Conservation (phyloP, 2,113 vertebrate species). For the Cettia cetti region DNA sequence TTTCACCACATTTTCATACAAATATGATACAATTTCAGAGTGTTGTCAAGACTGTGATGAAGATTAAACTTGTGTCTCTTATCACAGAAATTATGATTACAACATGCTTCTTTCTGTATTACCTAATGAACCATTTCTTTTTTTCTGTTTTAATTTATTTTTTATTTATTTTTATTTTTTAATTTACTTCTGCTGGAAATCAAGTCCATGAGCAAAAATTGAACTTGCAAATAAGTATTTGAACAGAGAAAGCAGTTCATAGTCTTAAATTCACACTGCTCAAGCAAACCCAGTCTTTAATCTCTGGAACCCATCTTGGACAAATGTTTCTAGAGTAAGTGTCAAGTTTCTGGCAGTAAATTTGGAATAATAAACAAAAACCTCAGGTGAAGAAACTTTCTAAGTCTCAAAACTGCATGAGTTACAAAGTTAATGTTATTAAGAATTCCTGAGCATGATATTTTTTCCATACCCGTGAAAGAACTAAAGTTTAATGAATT, state of each 20-base stretch:
- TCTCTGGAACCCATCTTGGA: slow-evolving; percentile 33
- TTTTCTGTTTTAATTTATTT: too few relatives aligned
- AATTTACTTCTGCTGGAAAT: neutral
- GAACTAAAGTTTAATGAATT: slow-evolving; percentile 32
- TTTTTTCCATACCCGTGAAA: slow-evolving; percentile 31
- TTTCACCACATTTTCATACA: neutral
- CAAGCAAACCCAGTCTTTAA: slow-evolving; percentile 8
- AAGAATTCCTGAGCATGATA: neutral
- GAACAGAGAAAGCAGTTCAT: slow-evolving; percentile 27
- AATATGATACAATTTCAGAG: neutral
- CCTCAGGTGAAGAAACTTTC: slow-evolving; percentile 35
- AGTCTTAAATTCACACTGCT: slow-evolving; percentile 30
- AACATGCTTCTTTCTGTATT: neutral
- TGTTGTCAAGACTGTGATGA: neutral
- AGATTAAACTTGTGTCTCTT: neutral
- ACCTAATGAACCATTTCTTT: neutral
- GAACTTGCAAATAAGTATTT: neutral
- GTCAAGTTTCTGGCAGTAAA: slow-evolving; percentile 41
- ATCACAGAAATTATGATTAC: neutral
- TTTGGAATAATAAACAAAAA: slow-evolving; percentile 64
- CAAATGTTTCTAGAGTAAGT: slow-evolving; percentile 37
- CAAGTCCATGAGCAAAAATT: neutral
- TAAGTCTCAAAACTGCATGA: slow-evolving; percentile 5
- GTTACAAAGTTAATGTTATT: slow-evolving; percentile 30
- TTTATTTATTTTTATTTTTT: neutral